Evolutionary conservation across 1,140 invertebrate genomes (phyloP).

Genomic region (Venturia canescens): DNA sequence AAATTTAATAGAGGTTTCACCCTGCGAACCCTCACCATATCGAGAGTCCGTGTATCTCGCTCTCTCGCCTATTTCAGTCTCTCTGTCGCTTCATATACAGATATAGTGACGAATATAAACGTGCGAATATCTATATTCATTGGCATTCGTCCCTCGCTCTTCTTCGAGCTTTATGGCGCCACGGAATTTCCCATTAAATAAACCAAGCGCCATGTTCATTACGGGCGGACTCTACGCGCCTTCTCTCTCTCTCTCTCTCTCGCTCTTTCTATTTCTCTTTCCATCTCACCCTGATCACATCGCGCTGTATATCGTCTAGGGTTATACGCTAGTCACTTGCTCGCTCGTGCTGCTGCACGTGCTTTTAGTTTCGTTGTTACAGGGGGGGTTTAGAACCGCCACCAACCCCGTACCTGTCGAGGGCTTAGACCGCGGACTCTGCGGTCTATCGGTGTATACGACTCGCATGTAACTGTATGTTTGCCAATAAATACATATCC

Average conservation of each 20-base stretch:
- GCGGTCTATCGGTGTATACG: constrained; percentile 58
- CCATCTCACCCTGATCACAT: constrained; percentile 31
- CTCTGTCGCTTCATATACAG: neutral
- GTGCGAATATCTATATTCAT: neutral
- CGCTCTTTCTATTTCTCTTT: constrained; percentile 42
- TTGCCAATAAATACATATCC: constrained; percentile 28
- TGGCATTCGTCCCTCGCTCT: constrained; percentile 54
- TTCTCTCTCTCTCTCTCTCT: constrained; percentile 40
- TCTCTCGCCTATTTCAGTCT: constrained; percentile 7
- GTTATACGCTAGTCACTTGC: neutral
- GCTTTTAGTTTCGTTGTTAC: constrained; percentile 50
- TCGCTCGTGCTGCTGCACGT: constrained; percentile 53
- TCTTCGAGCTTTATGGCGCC: constrained; percentile 75
- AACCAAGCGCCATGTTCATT: constrained; percentile 76
- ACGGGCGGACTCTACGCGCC: constrained; percentile 58
- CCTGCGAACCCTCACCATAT: constrained; percentile 45
- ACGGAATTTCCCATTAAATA: constrained; percentile 77
- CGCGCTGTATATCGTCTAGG: neutral
- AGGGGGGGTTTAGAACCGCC: constrained; percentile 37
- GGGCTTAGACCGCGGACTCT: constrained; percentile 69
- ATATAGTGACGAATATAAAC: no score
- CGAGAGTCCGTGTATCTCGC: neutral
- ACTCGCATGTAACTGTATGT: constrained; percentile 16
- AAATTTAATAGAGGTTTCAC: constrained; percentile 76
- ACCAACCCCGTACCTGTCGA: constrained; percentile 52